Base-by-base conservation (phyloP, 2,888 invertebrate genomes). In the Chalcis sispes region DNA sequence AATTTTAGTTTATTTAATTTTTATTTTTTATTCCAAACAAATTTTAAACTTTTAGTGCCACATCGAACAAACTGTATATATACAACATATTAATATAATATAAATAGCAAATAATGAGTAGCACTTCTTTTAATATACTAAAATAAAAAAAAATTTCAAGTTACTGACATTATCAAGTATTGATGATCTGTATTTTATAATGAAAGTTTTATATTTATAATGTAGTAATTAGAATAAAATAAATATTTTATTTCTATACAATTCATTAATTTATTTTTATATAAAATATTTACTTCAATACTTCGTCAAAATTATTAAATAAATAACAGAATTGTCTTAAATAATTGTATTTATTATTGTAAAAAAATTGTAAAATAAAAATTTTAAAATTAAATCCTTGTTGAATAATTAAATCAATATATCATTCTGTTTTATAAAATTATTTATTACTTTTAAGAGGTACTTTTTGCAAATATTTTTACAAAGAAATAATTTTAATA, bases 381-480 rank as follows among this genome's bases (percentile, higher is more conserved):
- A 29, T 32, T 36, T 5, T 50, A 65, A 23, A 5, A 40, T 13
- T 52, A 27, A 71, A 25, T 40, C 7, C 8, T 69, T 8, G 46
- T 48, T 59, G 32, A n/a, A n/a, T n/a, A n/a, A n/a, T n/a, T 62
- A 1, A 71, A 23, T 46, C 36, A 61, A 15, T 36, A 1, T 2
- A 56, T 36, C 13, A 8, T 23, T 25, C 3, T 76, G 50, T 67
- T 72, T 77, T 73, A 77, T 59, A 77, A 77, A 77, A 77, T 77
- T 77, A 73, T 73, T 77, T 77, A 77, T 77, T 77, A 77, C 50
- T 52, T 52, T 72, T 72, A 77, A 52, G 64, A 72, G 72, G 50
- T 77, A 73, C 48, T 70, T 65, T 69, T 76, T 76, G 75, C 75
- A 62, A 76, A 62, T 46, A 66, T 72, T 64, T 70, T 72, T 70